phyloP scores from a whole-genome alignment of 2,113 vertebrate genomes.

The Hymenochirus boettgeri region DNA sequence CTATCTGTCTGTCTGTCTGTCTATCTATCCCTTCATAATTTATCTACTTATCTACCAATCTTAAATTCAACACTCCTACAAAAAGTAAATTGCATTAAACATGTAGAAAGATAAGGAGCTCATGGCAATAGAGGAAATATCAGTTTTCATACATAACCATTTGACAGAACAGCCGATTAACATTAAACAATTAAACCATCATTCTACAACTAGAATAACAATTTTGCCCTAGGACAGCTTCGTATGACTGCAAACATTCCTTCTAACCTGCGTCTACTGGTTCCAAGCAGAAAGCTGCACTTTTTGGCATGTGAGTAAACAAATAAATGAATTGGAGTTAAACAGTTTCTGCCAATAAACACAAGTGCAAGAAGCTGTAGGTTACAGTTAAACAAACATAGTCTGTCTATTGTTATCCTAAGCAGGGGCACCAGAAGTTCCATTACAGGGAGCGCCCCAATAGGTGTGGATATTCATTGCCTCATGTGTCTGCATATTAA shows the following conservation, averaged over 20 bases:
- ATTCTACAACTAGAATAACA: background rate
- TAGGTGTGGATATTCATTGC: background rate
- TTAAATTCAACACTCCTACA: too few species aligned
- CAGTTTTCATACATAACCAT: background rate
- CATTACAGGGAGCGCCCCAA: background rate
- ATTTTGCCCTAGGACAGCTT: background rate
- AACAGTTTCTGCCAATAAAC: background rate
- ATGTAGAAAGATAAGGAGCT: background rate
- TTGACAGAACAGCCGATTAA: background rate
- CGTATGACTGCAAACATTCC: background rate
- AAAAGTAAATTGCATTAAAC: background rate
- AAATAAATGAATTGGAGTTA: background rate
- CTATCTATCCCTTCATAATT: too few species aligned
- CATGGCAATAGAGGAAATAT: background rate
- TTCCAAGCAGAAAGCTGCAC: background rate
- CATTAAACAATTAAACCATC: background rate
- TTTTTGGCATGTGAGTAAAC: background rate
- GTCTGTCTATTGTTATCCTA: slow-evolving; percentile 1
- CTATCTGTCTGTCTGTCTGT: too few species aligned
- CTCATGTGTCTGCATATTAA: too few species aligned
- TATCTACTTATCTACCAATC: too few species aligned
- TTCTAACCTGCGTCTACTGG: background rate
- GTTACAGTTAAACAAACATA: background rate
- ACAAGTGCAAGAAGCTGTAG: background rate
- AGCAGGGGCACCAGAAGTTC: background rate